Evolutionary conservation across 2,888 invertebrate genomes (phyloP).

Genomic region (Isotomurus palustris): DNA sequence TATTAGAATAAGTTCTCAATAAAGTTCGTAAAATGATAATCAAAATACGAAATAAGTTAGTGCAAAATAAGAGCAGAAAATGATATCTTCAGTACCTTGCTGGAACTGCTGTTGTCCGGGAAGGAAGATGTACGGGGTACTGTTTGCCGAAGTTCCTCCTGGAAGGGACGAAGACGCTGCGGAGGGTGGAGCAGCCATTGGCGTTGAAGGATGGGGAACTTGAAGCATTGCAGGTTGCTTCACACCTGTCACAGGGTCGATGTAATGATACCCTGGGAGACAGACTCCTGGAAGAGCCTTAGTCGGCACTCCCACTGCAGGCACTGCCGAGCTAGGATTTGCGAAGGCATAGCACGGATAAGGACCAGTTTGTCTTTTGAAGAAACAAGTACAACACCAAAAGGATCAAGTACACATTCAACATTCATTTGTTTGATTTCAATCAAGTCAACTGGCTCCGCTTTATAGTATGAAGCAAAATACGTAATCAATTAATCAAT

Average conservation of each 20-base stretch:
- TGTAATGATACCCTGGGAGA: not conserved
- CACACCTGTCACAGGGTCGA: constrained; percentile 3
- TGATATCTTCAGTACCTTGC: constrained; percentile 33
- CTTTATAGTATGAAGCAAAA: no score
- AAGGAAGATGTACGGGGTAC: constrained; percentile 11
- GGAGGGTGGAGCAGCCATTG: constrained; percentile 15
- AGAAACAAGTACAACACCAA: no score
- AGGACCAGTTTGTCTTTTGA: not conserved
- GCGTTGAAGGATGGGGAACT: constrained; percentile 5
- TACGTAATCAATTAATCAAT: no score
- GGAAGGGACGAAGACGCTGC: constrained; percentile 23
- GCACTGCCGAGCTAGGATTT: constrained; percentile 12
- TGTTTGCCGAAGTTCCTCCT: no score
- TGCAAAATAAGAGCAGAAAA: not conserved
- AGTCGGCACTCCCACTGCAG: not conserved
- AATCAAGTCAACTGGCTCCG: no score
- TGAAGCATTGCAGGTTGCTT: not conserved
- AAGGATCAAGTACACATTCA: no score
- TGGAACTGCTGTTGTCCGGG: constrained; percentile 30
- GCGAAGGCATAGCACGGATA: not conserved
- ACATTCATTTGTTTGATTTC: no score
- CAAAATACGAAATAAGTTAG: no score
- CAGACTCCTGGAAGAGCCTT: not conserved
- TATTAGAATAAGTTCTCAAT: no score
- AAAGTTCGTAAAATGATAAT: no score